A percentile compares a stretch with the other conserved stretches of the same genome.
Conservation (phyloP, 2,888 invertebrate genomes). For the Lissonota sp. region DNA sequence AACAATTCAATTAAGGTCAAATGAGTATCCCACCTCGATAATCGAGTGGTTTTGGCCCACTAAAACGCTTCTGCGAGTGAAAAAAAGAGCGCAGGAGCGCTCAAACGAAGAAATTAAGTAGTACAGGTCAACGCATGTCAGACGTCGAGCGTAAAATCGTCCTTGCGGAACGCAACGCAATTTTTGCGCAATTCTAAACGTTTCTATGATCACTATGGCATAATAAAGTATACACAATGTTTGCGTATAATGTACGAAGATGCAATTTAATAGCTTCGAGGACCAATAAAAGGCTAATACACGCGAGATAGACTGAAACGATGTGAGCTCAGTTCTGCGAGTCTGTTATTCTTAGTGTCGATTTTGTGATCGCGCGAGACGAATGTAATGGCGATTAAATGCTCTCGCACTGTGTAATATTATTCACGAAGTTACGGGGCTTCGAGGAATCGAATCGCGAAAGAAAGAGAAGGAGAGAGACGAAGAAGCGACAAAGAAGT, state of each 20-base stretch:
- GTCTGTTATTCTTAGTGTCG: not conserved
- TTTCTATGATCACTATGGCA: not conserved
- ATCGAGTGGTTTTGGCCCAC: not conserved
- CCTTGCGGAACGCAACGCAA: constrained; percentile 14
- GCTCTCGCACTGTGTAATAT: constrained; percentile 7
- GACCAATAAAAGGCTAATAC: not conserved
- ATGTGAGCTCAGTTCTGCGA: not conserved
- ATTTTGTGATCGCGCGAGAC: not conserved
- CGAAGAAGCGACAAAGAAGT: constrained; percentile 30
- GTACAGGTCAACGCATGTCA: constrained; percentile 22
- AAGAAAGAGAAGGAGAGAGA: constrained; percentile 1
- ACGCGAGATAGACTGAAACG: not conserved
- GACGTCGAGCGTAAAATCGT: constrained; percentile 6
- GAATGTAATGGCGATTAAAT: constrained; percentile 4
- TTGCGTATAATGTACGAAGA: not conserved
- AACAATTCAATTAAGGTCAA: constrained; percentile 16
- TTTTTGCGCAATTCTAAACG: constrained; percentile 27
- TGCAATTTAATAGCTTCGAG: not conserved
- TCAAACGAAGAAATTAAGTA: constrained; percentile 5
- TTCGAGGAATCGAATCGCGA: not conserved
- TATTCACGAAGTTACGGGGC: constrained; percentile 3
- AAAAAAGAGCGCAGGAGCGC: not conserved
- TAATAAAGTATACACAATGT: constrained; percentile 6
- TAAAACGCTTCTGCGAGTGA: not conserved
- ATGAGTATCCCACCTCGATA: not conserved